Percentiles rank a stretch among this genome's conserved stretches.
phyloP scores from a whole-genome alignment of 2,888 invertebrate species.

The Andrena bicolor region DNA sequence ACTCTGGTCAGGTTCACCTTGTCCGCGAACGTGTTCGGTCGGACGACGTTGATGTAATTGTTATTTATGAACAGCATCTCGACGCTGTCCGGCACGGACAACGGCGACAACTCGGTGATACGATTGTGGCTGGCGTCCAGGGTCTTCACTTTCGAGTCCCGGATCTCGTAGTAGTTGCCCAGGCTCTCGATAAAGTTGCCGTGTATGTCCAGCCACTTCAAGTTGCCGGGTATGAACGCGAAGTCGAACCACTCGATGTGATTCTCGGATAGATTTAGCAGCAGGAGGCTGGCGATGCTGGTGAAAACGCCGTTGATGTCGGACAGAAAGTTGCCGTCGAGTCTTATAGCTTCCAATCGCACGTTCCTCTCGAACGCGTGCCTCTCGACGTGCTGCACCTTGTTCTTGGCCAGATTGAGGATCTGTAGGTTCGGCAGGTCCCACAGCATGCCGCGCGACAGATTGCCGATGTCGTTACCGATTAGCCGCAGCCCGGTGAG shows the following conservation, averaged over 20 bases:
- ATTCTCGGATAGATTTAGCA: constrained; percentile 96
- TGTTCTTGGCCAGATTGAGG: constrained; percentile 95
- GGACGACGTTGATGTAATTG: constrained; percentile 93
- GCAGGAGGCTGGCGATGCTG: constrained; percentile 92
- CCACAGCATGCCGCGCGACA: constrained; percentile 94
- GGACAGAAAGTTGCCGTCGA: constrained; percentile 95
- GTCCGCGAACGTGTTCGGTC: constrained; percentile 94
- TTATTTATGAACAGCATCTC: constrained; percentile 95
- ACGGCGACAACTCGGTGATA: constrained; percentile 92
- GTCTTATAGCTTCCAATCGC: constrained; percentile 93
- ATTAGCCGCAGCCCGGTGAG: constrained; percentile 95
- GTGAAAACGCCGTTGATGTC: constrained; percentile 96
- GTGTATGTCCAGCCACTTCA: constrained; percentile 96
- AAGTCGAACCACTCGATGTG: constrained; percentile 97
- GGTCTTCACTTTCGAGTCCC: constrained; percentile 89
- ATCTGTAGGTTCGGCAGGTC: constrained; percentile 94
- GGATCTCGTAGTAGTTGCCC: constrained; percentile 94
- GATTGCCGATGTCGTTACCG: constrained; percentile 95
- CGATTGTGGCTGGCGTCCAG: constrained; percentile 96
- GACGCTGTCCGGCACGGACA: constrained; percentile 95
- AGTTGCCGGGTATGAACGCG: constrained; percentile 94
- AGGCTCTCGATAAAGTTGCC: constrained; percentile 95
- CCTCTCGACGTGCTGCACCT: constrained; percentile 93
- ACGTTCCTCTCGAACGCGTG: constrained; percentile 93
- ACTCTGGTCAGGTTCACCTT: constrained; percentile 94